Conservation (phyloP, 2,888 invertebrate genomes). For the Lypha dubia region DNA sequence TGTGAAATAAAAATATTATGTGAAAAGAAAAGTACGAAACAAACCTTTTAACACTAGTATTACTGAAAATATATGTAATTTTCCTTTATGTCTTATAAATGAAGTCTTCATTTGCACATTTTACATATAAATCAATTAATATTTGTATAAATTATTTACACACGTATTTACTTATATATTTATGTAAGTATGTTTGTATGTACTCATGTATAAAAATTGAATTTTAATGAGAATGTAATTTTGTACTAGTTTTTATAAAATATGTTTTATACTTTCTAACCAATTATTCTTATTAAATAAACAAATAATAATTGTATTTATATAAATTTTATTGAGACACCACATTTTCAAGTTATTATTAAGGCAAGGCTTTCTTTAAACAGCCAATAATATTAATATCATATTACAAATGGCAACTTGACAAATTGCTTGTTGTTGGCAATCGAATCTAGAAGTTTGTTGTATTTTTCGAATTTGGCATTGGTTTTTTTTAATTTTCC, state of each 20-base stretch:
- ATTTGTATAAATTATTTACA: conserved; percentile 73
- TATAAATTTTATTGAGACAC: conserved; percentile 66
- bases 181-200: background rate
- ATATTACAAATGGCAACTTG: conserved; percentile 20
- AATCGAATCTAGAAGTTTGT: background rate
- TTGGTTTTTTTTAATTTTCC: too few relatives aligned
- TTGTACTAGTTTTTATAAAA: conserved; percentile 70
- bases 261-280: conserved; percentile 46
- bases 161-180: background rate
- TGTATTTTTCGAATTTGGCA: background rate
- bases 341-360: conserved; percentile 67
- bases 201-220: conserved; percentile 75
- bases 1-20: conserved; percentile 41
- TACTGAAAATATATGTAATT: conserved; percentile 26
- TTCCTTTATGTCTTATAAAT: conserved; percentile 41
- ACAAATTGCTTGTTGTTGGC: conserved; percentile 6
- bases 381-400: conserved; percentile 47
- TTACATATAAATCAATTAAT: conserved; percentile 73
- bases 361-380: conserved; percentile 63
- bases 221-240: conserved; percentile 72
- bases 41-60: background rate
- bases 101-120: conserved; percentile 61
- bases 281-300: conserved; percentile 53
- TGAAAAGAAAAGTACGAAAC: conserved; percentile 23
- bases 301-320: conserved; percentile 43